These are phyloP conservation scores for Zootoca vivipara DNA, from an alignment of 2,113 vertebrate species.

Conservation along the genomic window DNA sequence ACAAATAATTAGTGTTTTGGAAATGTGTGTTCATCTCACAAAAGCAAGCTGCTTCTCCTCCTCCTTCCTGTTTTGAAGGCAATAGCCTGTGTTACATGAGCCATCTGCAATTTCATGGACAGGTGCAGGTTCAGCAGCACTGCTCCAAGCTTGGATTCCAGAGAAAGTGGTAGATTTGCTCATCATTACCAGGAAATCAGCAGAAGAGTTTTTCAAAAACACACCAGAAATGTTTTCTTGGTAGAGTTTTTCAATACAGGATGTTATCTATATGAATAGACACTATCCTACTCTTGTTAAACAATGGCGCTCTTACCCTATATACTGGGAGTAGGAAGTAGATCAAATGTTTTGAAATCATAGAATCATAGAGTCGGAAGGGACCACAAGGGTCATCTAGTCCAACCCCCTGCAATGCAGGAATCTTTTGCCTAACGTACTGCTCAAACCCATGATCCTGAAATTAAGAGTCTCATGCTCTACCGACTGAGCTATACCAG, in stretches of 20 bases:
- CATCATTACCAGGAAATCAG: slow-evolving; percentile 47
- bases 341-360: background rate
- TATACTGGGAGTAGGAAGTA: background rate
- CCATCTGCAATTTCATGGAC: slow-evolving; percentile 76
- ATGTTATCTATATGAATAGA: background rate
- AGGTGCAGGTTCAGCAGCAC: slow-evolving; percentile 74
- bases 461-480: too few relatives aligned
- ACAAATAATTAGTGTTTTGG: slow-evolving; percentile 76
- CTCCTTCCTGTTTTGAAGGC: slow-evolving; percentile 79
- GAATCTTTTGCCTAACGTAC: too few relatives aligned
- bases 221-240: background rate
- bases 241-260: background rate
- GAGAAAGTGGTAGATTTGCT: slow-evolving; percentile 59
- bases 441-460: too few relatives aligned
- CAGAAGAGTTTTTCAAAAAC: background rate
- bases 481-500: too few relatives aligned
- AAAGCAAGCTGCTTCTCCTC: slow-evolving; percentile 74
- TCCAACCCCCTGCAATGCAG: too few relatives aligned
- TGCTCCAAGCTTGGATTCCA: slow-evolving; percentile 62
- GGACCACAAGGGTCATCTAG: too few relatives aligned
- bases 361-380: too few relatives aligned
- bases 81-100: slow-evolving; percentile 69
- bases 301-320: background rate
- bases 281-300: background rate
- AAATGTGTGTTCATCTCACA: slow-evolving; percentile 65